These are phyloP conservation scores for Cyaniris semiargus DNA, from an alignment of 2,888 invertebrate species.

Conservation along the genomic window DNA sequence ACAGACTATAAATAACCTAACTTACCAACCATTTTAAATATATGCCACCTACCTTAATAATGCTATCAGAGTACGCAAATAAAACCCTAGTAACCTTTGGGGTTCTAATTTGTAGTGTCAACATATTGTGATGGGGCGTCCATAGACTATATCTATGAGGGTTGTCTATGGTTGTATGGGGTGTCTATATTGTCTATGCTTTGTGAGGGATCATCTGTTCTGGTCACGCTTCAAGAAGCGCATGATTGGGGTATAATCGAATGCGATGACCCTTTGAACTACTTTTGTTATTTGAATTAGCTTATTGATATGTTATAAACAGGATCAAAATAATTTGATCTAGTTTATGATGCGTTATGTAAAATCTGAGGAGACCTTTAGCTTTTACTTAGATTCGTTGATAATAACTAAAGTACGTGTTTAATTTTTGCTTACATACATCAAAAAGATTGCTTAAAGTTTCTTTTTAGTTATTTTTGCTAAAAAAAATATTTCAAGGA, in stretches of 20 bases:
- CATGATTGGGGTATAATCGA: slow-evolving; percentile 19
- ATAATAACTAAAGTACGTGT: background rate
- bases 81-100: slow-evolving; percentile 8
- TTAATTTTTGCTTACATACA: too few species aligned
- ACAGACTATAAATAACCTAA: too few species aligned
- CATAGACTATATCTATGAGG: slow-evolving; percentile 45
- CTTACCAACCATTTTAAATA: too few species aligned
- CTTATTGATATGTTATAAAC: background rate
- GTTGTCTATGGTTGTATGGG: slow-evolving; percentile 41
- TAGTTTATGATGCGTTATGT: background rate
- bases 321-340: background rate
- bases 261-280: background rate
- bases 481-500: too few species aligned
- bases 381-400: too few species aligned
- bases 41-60: background rate
- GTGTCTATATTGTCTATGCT: slow-evolving; percentile 36
- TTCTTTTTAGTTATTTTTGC: too few species aligned
- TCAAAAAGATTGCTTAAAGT: too few species aligned
- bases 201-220: slow-evolving; percentile 34
- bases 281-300: background rate
- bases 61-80: background rate
- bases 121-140: slow-evolving; percentile 46
- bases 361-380: too few species aligned
- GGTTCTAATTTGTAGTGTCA: slow-evolving; percentile 38
- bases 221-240: slow-evolving; percentile 35